Percentiles rank a stretch among this genome's conserved stretches.
Conservation (phyloP, 35 echinoderm and acorn worm genomes). For the Ptychodera flava region DNA sequence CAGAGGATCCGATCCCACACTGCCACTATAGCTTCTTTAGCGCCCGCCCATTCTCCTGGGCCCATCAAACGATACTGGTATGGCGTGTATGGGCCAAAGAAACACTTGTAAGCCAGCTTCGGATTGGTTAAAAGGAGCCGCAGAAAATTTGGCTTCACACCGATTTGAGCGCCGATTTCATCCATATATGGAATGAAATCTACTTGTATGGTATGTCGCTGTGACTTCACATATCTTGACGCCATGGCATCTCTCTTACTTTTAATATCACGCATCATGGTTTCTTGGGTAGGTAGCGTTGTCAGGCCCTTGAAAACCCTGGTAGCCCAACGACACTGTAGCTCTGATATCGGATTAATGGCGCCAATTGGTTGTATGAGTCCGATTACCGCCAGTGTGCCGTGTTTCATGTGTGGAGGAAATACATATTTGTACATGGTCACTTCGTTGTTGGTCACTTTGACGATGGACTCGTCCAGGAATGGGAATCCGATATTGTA, state of each 20-base stretch:
- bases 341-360: too few species aligned
- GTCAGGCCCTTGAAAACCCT: background rate
- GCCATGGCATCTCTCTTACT: background rate
- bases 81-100: conserved; percentile 8
- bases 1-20: conserved; percentile 47
- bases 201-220: too few species aligned
- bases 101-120: background rate
- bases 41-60: conserved; percentile 77
- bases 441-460: too few species aligned
- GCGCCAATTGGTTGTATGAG: background rate
- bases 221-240: too few species aligned
- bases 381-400: conserved; percentile 7
- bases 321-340: too few species aligned
- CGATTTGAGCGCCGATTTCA: conserved; percentile 4
- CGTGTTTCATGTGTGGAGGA: too few species aligned
- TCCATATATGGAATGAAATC: background rate
- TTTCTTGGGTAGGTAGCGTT: background rate
- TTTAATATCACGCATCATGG: background rate
- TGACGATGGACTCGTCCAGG: too few species aligned
- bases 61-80: conserved; percentile 47
- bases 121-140: background rate
- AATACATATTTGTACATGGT: too few species aligned
- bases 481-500: conserved; percentile 8
- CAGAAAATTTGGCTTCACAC: conserved; percentile 13
- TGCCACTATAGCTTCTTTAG: conserved; percentile 53